These are phyloP conservation scores for Centruroides vittatus DNA, from an alignment of 1,140 invertebrate species.

Conservation along the genomic window DNA sequence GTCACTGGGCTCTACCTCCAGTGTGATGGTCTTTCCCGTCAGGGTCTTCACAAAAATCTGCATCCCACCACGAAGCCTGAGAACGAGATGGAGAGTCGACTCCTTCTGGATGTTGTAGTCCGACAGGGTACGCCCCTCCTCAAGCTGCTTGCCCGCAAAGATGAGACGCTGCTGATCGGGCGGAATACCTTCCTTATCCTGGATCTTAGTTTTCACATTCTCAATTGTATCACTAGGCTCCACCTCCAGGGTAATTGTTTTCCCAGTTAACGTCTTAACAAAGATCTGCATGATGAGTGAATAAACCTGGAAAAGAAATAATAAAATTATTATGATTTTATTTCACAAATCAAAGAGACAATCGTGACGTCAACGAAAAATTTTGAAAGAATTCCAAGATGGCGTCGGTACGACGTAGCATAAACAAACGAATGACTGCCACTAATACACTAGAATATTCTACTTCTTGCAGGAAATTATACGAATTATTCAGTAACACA, in stretches of 20 bases:
- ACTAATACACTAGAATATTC: too few species aligned
- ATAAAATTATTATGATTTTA: too few species aligned
- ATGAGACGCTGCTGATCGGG: slow-evolving; percentile 38
- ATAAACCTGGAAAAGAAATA: too few species aligned
- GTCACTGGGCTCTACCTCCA: slow-evolving; percentile 72
- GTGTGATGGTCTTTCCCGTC: slow-evolving; percentile 79
- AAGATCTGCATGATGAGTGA: slow-evolving; percentile 34
- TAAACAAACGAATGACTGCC: too few species aligned
- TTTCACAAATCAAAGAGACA: too few species aligned
- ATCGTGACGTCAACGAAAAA: too few species aligned
- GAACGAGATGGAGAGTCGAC: slow-evolving; percentile 75
- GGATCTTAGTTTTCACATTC: slow-evolving; percentile 87
- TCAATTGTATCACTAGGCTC: slow-evolving; percentile 75
- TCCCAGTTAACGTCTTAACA: slow-evolving; percentile 47
- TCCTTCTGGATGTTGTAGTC: slow-evolving; percentile 68
- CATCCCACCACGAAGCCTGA: slow-evolving; percentile 41
- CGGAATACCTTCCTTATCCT: slow-evolving; percentile 43
- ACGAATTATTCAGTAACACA: too few species aligned
- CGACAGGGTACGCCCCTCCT: slow-evolving; percentile 41
- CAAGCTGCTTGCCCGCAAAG: slow-evolving; percentile 37
- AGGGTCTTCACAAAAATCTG: slow-evolving; percentile 31
- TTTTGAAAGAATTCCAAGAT: too few species aligned
- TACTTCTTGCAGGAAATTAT: too few species aligned
- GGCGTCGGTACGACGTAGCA: too few species aligned
- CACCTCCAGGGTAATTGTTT: slow-evolving; percentile 91